Base-by-base conservation (phyloP, 2,888 invertebrate species). In the Calliopum simillimum region DNA sequence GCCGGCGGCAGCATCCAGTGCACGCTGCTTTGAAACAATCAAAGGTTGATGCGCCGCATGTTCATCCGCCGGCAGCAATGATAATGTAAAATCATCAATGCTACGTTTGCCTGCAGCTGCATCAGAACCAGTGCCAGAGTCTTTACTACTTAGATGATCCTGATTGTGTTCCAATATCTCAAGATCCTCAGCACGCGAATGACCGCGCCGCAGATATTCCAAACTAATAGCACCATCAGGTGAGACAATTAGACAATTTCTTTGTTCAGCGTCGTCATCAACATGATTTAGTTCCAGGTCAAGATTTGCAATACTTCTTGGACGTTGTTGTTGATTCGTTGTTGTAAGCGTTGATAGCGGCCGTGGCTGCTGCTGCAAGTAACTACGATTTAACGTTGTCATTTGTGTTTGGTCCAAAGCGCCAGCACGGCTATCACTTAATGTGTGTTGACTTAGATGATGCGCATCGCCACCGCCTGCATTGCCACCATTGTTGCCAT, bases 71-170 rank as follows among this genome's bases (percentile, higher is more conserved):
- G 75, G 56, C 46, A 68, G 47, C 21, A 75, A 25, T 0, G 71
- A 76, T 43, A 76, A 56, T 2, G 76, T 76, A 67, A 84, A 83
- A 70, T 84, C 83, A 56, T 83, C 83, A 1, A 84, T 72, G 33
- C 84, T 83, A 14, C 82, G 83, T 69, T 84, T 84, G 14, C 79
- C 82, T 19, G 81, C 81, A 0, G 84, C 84, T 6, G 83, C 83
- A 79, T 84, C 83, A 0, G 84, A 83, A 3, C 84, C 83, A 0
- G 83, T 83, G n/a, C 83, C 83, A 1, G 83, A 83, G 61, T 83
- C 83, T 69, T 84, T 84, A 75, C 82, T 83, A 2, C 82, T 83
- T 44, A 83, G 71, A 74, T 82, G 81, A 78, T 83, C 83, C 65
- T 84, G 83, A 65, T 73, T 74, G 11, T 78, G 73, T 23, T 67